phyloP scores from a whole-genome alignment of 2,888 invertebrate species.

The Noctuana brunneofusca region DNA sequence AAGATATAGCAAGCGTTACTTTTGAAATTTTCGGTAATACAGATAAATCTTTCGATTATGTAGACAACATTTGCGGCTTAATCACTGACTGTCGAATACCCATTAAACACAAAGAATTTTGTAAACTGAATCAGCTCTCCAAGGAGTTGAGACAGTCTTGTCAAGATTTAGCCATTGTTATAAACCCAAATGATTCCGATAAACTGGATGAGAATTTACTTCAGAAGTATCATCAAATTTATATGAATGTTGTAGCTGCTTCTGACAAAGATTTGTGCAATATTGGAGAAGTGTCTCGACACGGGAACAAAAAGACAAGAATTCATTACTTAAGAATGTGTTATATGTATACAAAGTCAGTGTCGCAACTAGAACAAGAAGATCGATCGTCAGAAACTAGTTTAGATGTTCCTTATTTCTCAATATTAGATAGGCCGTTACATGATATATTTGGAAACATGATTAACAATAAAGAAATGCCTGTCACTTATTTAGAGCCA shows the following conservation, averaged over 20 bases:
- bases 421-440: slow-evolving; percentile 78
- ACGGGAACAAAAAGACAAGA: slow-evolving; percentile 65
- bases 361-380: slow-evolving; percentile 76
- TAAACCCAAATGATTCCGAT: slow-evolving; percentile 50
- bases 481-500: slow-evolving; percentile 86
- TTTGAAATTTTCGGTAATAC: slow-evolving; percentile 78
- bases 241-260: slow-evolving; percentile 74
- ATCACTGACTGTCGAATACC: slow-evolving; percentile 75
- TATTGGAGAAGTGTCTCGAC: slow-evolving; percentile 64
- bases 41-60: slow-evolving; percentile 71
- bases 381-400: slow-evolving; percentile 54
- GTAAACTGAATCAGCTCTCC: slow-evolving; percentile 72
- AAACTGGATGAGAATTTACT: slow-evolving; percentile 61
- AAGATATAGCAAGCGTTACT: slow-evolving; percentile 75
- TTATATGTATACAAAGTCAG: slow-evolving; percentile 83
- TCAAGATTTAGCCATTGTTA: slow-evolving; percentile 69
- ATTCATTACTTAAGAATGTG: slow-evolving; percentile 79
- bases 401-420: slow-evolving; percentile 70
- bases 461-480: slow-evolving; percentile 86
- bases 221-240: slow-evolving; percentile 77
- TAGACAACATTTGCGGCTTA: slow-evolving; percentile 71
- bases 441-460: slow-evolving; percentile 85
- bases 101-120: slow-evolving; percentile 76
- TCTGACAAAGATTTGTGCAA: slow-evolving; percentile 76
- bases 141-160: slow-evolving; percentile 76